Base-by-base conservation (phyloP, 2,797 vertebrate genomes). In the Microtus agrestis region DNA sequence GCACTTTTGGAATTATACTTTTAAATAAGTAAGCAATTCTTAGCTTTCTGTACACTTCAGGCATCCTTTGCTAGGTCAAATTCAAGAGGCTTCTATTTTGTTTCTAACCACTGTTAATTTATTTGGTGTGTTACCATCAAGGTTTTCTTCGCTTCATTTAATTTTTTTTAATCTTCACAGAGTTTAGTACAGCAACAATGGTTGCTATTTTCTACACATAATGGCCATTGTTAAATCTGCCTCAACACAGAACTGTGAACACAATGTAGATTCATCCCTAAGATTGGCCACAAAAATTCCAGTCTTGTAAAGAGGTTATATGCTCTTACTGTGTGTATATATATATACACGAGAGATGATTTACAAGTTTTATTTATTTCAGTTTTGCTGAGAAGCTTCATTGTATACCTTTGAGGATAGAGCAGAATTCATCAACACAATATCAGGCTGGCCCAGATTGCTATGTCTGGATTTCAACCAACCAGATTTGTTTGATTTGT, bases 221-320 rank as follows among this genome's bases (percentile, higher is more conserved):
- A 98, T 97, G 87, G 96, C 94, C 94, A 97, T 96, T 97, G 97
- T 98, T 98, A 95, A 95, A 46, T 95, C 87, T 95, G 90, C 78
- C 51, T 67, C 63, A 93, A 78, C 59, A 91, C 78, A 96, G 56
- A 96, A 92, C 91, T 40, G n/a, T 84, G 95, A 94, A 95, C 59
- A 98, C 96, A 97, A 97, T 97, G 95, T 85, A 94, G 79, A 96
- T 95, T 95, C 91, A 97, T 97, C 78, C 63, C 80, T 96, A 95
- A 87, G 80, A 96, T 46, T 81, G 89, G 63, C 87, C 54, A 23
- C 81, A 79, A 93, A 96, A 97, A 96, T 90, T 89, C 25, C 27
- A 25, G 34, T 59, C n/a, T 96, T 77, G 34, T 67, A 91, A 93
- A 96, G 48, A 74, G 5, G 27, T 46, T 74, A 87, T 71, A 88